Conservation (phyloP, 2,888 invertebrate genomes). For the Luperina nickerlii region DNA sequence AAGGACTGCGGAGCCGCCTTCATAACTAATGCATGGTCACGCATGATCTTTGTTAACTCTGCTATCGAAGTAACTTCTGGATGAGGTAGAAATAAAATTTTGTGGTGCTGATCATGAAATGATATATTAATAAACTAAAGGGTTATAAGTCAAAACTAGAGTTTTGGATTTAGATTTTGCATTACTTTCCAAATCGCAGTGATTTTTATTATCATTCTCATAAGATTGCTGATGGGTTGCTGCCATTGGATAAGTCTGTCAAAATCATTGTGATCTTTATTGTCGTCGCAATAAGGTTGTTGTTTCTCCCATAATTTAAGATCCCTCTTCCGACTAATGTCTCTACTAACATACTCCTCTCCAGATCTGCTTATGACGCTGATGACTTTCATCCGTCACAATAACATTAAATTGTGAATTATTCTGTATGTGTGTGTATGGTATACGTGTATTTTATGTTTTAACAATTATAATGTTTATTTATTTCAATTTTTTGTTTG, state of each 20-base stretch:
- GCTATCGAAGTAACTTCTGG: neutral
- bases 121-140: neutral
- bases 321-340: too few species aligned
- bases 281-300: neutral
- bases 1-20: neutral
- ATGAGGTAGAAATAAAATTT: neutral
- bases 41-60: neutral
- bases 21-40: conserved; percentile 22
- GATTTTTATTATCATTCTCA: neutral
- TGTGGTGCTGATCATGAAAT: neutral
- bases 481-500: too few species aligned
- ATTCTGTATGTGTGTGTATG: too few species aligned
- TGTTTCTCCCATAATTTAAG: too few species aligned
- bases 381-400: too few species aligned
- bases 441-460: too few species aligned
- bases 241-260: neutral
- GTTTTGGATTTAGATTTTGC: neutral
- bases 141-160: neutral
- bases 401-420: too few species aligned
- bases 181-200: neutral
- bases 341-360: too few species aligned
- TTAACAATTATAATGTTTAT: too few species aligned
- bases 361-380: too few species aligned
- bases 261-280: neutral
- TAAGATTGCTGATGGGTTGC: neutral